phyloP scores from a whole-genome alignment of 2,797 vertebrate genomes.

The Buphagus erythrorhynchus region DNA sequence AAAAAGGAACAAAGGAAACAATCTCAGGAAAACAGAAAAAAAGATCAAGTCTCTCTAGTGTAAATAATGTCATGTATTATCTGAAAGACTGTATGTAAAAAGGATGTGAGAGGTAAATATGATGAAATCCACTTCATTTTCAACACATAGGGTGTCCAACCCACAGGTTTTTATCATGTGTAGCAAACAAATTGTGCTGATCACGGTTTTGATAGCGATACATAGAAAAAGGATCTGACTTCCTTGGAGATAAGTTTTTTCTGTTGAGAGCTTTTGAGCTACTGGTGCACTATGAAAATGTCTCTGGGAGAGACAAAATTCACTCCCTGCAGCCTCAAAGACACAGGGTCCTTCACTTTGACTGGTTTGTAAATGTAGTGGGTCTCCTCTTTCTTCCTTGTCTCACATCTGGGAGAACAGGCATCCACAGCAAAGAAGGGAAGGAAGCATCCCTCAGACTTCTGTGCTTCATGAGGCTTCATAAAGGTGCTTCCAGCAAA shows the following conservation, averaged over 20 bases:
- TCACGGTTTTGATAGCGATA: not conserved
- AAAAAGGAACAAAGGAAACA: not conserved
- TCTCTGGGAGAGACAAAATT: not conserved
- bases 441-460: not conserved
- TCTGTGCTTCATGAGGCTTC: not conserved
- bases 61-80: not conserved
- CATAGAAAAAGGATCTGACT: not conserved
- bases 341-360: not conserved
- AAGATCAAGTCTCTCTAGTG: not conserved
- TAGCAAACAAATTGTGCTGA: not conserved
- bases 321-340: not conserved
- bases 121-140: not conserved
- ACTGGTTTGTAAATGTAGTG: not conserved
- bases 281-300: not conserved
- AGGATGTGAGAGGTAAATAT: not conserved
- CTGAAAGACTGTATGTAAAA: not conserved
- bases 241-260: not conserved
- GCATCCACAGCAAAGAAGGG: fast-evolving
- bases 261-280: not conserved
- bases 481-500: not conserved
- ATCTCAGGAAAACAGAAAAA: not conserved
- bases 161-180: not conserved
- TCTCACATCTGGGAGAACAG: not conserved
- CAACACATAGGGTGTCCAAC: not conserved
- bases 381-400: not conserved